Base-by-base conservation (phyloP, 2,797 vertebrate species). In the Cephalopachus bancanus region DNA sequence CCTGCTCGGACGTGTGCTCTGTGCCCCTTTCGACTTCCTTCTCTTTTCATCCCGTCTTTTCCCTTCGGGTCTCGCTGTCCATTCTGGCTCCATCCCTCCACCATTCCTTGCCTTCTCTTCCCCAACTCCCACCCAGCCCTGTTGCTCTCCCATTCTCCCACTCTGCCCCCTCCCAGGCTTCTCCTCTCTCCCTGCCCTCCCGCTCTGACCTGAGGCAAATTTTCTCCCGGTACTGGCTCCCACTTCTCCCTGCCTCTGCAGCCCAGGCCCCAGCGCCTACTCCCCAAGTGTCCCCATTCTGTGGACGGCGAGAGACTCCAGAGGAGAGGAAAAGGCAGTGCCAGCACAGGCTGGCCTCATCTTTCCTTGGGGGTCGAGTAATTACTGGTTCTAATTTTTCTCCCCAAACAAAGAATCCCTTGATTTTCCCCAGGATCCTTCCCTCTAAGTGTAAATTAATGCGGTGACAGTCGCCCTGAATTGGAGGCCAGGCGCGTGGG, bases 321-420 rank as follows among this genome's bases (percentile, higher is more conserved):
- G 72, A 88, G 83, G 44, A 88, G 80, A 79, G 53, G 60, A 89
- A 83, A 74, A 78, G 87, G 71, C 85, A 96, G 83, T 72, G 85
- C 95, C 95, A 85, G 69, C 51, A 51, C 33, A 9, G 55, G 80
- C 72, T 93, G 90, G 76, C 92, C 64, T 93, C 62, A 44, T 94
- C 64, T 76, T 96, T 97, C 81, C 64, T 88, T 51, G 44, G 76
- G 55, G 55, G n/a, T 51, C n/a, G 14, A 74, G 67, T 93, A 88
- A 96, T 97, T 88, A 72, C 30, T 55, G 51, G 59, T 87, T 94
- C 79, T 93, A 53, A 79, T 93, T 93, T 92, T 86, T 84, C 57
- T 94, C 84, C 72, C 67, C 64, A 78, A 79, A 60, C 55, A 37
- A 57, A 60, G 83, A 96, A 81, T 92, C 44, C 67, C 79, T 87